Percentiles rank a stretch among this genome's conserved stretches.
Conservation (phyloP, 1,140 invertebrate genomes). For the Samia ricini region DNA sequence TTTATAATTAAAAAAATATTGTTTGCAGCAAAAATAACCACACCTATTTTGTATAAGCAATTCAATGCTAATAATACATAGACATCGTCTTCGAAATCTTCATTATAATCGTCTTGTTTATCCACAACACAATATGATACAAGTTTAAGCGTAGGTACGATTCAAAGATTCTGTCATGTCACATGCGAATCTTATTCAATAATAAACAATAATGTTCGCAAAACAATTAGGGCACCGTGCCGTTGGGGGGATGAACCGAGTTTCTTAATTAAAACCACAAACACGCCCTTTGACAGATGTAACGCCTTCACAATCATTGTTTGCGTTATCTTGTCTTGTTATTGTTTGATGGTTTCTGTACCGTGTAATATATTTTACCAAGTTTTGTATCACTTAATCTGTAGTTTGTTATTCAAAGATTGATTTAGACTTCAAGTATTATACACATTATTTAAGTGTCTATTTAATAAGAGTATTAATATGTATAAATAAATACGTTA, state of each 20-base stretch:
- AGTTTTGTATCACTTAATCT: background rate
- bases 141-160: background rate
- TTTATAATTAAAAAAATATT: too few species aligned
- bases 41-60: too few species aligned
- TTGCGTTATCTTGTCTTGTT: slow-evolving; percentile 5
- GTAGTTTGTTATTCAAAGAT: background rate
- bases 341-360: background rate
- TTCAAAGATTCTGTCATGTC: background rate
- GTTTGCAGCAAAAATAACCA: too few species aligned
- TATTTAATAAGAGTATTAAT: too few species aligned
- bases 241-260: slow-evolving; percentile 10
- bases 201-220: slow-evolving; percentile 1
- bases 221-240: slow-evolving; percentile 8
- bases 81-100: background rate
- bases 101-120: background rate
- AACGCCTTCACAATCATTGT: slow-evolving; percentile 15
- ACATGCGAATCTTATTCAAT: slow-evolving; percentile 4
- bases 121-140: background rate
- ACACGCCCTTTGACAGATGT: slow-evolving; percentile 10
- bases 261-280: slow-evolving; percentile 13
- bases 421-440: background rate
- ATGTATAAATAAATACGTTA: too few species aligned
- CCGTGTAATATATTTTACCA: background rate
- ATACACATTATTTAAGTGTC: background rate
- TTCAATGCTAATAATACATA: too few species aligned